Percentiles rank a stretch among this genome's conserved stretches.
phyloP scores from a whole-genome alignment of 2,797 vertebrate species.

The Phataginus tricuspis region DNA sequence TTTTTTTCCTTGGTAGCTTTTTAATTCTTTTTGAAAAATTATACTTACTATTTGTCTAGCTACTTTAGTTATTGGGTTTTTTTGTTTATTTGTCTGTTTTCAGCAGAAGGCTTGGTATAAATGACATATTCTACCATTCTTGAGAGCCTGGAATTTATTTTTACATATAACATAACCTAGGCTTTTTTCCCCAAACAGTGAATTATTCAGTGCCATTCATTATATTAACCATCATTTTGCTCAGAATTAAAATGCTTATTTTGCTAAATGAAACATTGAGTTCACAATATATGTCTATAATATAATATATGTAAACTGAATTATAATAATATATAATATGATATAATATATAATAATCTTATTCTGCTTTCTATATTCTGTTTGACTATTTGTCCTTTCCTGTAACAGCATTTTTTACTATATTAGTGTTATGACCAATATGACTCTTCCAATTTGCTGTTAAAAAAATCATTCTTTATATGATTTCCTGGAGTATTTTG shows the following conservation, averaged over 20 bases:
- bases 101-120: background rate
- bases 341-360: background rate
- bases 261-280: background rate
- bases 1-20: background rate
- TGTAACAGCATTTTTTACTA: background rate
- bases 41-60: background rate
- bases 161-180: background rate
- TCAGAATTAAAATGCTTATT: background rate
- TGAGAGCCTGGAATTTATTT: background rate
- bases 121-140: background rate
- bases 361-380: background rate
- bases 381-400: background rate
- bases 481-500: background rate
- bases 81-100: background rate
- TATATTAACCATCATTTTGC: background rate
- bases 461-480: background rate
- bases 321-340: background rate
- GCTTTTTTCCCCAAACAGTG: background rate
- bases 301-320: background rate
- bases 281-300: too few species aligned
- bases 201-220: background rate
- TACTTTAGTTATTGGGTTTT: background rate
- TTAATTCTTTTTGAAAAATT: background rate
- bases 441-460: background rate
- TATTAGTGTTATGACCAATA: background rate